Evolutionary conservation across 2,888 invertebrate genomes (phyloP), one percentile per base, ranked within the genome.

Genomic region (Sinhomidia bicolor): DNA sequence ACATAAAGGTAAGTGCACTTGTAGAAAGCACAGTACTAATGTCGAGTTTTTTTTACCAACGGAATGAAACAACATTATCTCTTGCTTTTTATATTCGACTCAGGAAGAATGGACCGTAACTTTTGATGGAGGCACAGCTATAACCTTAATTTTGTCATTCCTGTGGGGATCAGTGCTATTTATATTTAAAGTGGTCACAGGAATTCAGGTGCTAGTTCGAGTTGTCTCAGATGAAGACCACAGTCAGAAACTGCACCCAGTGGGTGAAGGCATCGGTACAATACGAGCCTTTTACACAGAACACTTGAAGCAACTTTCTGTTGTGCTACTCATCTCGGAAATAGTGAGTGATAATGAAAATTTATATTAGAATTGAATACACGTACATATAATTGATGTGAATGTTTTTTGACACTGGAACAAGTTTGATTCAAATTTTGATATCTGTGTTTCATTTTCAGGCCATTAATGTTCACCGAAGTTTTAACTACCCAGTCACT

Each of bases 111-210:
- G 91, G 91, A 26, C 14, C 9, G n/a, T 74, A 68, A 57, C 26
- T 14, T 91, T 86, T 79, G 89, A 89, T n/a, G 85, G 78, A 26
- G 32, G 29, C 12, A 41, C 60, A n/a, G 89, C 89, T 6, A 74
- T 91, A 74, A 51, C 12, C 32, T 74, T 82, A 62, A 91, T 91
- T 17, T 60, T 90, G 76, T 26, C 91, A 91, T 91, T 91, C 90
- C 91, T 91, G 14, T 91, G 89, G 87, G 90, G 90, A 26, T 87
- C 91, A 5, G 85, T 88, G 6, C 68, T 90, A 60, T 90, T 90
- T 54, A 36, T 88, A 9, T 90, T 90, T 68, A 85, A 78, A 60
- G 29, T 88, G n/a, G 32, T 47, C 1, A 85, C 90, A 51, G 90
- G 88, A 47, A 60, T 83, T 32, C 88, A 90, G 47, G 79, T 65